Evolutionary conservation across 2,888 invertebrate genomes (phyloP), one percentile per base, ranked within the genome.

Genomic region (Lasius fuliginosus): DNA sequence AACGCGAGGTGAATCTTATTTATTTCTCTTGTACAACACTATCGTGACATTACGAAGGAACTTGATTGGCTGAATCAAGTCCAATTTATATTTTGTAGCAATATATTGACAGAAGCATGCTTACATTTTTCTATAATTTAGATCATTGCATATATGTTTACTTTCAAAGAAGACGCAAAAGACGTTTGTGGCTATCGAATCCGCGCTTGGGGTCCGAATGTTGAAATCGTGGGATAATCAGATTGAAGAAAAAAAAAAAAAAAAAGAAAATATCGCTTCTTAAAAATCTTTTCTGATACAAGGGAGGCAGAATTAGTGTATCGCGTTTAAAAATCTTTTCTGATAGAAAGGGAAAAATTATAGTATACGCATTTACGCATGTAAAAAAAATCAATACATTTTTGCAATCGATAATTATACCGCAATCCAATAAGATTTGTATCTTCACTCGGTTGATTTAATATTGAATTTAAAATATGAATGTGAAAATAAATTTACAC

Each of bases 21-120:
- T 92, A 89, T 91, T 92, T 86, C 88, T 87, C 85, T 89, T 89
- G 85, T 83, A 87, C 86, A 88, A 89, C 83, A 77, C 69, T 76
- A 88, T 88, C 83, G 81, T 85, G 85, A 73, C 74, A 83, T 75
- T 76, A 76, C 49, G 74, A 83, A 69, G 69, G 67, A 82, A 69
- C 68, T 79, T 85, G 85, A 53, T 53, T 81, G 76, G 85, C 65
- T 83, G 73, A 85, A 85, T 49, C 60, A 56, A 69, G 64, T 81
- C 64, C 42, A 77, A 74, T 69, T 85, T 85, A 58, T 83, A 75
- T 85, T 81, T 76, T 74, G 36, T 84, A 71, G 40, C 75, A 76
- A 83, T 60, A 60, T 58, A 79, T 42, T 33, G 58, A 76, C 53
- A 46, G 46, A 69, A 53, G 23, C 30, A 65, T 53, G 49, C 40